These are phyloP conservation scores for Hystrix brachyura DNA, from an alignment of 2,113 vertebrate genomes.

Conservation along the genomic window DNA sequence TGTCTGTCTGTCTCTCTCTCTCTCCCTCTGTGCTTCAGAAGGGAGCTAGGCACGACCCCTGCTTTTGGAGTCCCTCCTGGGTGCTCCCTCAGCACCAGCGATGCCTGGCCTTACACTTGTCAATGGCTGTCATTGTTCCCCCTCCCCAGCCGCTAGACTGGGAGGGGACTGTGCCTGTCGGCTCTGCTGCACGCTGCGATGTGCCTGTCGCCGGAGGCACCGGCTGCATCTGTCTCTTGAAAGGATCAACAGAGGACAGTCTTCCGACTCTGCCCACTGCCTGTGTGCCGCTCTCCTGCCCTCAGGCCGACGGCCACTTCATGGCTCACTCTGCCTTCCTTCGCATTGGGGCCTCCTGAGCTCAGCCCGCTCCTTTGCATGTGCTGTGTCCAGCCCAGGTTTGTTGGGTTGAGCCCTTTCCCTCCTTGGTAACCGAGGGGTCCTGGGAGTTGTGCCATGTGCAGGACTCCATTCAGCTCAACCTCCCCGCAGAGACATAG, in stretches of 20 bases:
- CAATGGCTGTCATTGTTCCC: slow-evolving; percentile 18
- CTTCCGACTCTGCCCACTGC: background rate
- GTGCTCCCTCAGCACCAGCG: background rate
- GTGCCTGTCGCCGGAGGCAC: slow-evolving; percentile 52
- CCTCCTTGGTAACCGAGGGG: background rate
- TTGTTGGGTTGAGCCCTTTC: background rate
- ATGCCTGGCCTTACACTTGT: background rate
- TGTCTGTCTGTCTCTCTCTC: background rate
- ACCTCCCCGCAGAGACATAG: background rate
- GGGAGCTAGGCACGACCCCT: background rate
- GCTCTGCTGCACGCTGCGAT: background rate
- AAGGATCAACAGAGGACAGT: background rate
- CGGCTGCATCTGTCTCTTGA: background rate
- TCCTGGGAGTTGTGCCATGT: background rate
- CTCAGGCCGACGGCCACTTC: accelerated
- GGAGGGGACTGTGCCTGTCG: background rate
- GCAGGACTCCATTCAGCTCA: background rate
- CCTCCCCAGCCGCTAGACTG: background rate
- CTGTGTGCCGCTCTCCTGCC: background rate
- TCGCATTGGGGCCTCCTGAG: background rate
- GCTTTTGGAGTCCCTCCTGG: background rate
- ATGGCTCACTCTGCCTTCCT: background rate
- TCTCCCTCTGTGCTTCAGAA: background rate
- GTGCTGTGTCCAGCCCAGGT: background rate
- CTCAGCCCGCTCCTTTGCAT: background rate